Base-by-base conservation (phyloP, 2,113 vertebrate genomes). In the Callipepla californica region DNA sequence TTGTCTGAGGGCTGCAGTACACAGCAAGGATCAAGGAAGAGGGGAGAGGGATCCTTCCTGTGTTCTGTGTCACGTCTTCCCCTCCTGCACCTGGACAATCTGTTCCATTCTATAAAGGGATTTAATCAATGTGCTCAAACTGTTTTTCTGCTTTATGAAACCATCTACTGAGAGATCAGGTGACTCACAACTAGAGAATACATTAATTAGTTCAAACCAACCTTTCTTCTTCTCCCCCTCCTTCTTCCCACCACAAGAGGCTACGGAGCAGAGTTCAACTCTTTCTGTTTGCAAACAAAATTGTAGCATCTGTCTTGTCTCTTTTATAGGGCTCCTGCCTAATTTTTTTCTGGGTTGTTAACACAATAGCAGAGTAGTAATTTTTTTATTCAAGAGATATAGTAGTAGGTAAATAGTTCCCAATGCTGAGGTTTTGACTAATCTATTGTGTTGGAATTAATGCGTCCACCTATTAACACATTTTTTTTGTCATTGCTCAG, bases 401-500 rank as follows among this genome's bases (percentile, higher is more conserved):
- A 25, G 38, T 57, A 30, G 6, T 23, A 48, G 81, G 40, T 66
- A 72, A 95, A 73, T 66, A 95, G 38, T 67, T 90, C 42, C 73
- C 65, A 78, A 78, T 26, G 42, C 7, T 75, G 65, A 80, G 42
- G 68, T 89, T 89, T 93, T 96, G 93, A 97, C 95, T 94, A 80
- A 95, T 96, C 61, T 96, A 58, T 42, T 51, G 47, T 65, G 26
- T 18, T 80, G 47, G 76, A 91, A 96, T 95, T 90, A 96, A 89
- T 95, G 87, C 80, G 87, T 94, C 72, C 44, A 80, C 85, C 94
- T 97, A 92, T 95, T 93, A 94, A 80, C 26, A 9, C 40, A 9
- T 57, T 89, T 88, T 85, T 53, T 53, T 53, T 53, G 51, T 40
- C 40, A 11, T 80, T 93, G 80, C 94, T 93, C 80, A 92, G 80